Evolutionary conservation across 2,797 vertebrate species (phyloP), one percentile per base, ranked within the genome.

Genomic region (Eospalax fontanierii): DNA sequence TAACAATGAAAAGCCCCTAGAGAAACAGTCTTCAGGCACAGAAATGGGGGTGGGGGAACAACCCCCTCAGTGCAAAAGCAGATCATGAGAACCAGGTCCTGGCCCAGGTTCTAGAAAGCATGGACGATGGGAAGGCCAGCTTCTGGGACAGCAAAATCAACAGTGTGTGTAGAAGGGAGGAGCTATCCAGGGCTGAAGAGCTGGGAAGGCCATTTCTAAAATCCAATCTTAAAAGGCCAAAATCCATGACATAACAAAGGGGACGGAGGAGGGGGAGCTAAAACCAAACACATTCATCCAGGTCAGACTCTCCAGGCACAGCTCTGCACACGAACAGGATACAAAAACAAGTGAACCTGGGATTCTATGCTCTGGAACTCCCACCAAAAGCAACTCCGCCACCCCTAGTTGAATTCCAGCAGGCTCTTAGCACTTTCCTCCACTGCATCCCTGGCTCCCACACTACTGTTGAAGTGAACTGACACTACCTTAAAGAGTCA

Each of bases 381-480:
- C 12, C 4, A 35, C 9, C 6, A 21, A 26, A 46, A 70, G 43
- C 65, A 18, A 50, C 24, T 26, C 24, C 61, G 5, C 15, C 0
- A 50, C 33, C 73, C n/a, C 33, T 1, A 16, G 19, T 0, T 16
- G 79, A 74, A 71, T 11, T 71, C 54, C 30, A 10, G 24, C 0
- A 43, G 79, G 3, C 0, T 0, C 24, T 2, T 18, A 43, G 81
- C 8, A 30, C 22, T 4, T 1, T 19, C 35, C 30, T 70, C 43
- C 5, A 4, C 33, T 15, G 2, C 4, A 2, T 0, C 18, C 24
- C 86, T 35, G 3, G 3, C 0, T 18, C 28, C 43, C 50, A 18
- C 0, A 12, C 43, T n/a, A 66, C 14, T 14, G 2, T 1, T 0
- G 0, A 61, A 75, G 71, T 30, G 46, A 26, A 5, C 2, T 26